Conservation (phyloP, 2,888 invertebrate species). For the Auanema freiburgensis region DNA sequence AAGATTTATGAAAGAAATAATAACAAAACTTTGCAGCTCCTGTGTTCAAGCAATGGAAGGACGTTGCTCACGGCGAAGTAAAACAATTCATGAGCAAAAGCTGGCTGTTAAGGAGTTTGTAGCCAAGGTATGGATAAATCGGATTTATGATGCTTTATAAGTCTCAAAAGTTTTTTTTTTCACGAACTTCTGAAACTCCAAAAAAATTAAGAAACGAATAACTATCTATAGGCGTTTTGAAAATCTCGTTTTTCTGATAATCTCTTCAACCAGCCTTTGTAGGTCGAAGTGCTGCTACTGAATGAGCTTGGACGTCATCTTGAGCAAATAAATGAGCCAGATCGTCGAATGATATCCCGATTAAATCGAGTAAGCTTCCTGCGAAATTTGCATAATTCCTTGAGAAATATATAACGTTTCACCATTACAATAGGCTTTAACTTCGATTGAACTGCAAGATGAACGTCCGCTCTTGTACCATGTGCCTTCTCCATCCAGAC, state of each 20-base stretch:
- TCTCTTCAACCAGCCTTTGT: background rate
- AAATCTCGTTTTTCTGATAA: background rate
- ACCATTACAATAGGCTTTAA: conserved; percentile 24
- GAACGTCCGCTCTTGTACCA: conserved; percentile 44
- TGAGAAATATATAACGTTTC: background rate
- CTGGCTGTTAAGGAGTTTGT: conserved; percentile 48
- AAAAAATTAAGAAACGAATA: background rate
- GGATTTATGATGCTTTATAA: background rate
- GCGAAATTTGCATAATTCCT: background rate
- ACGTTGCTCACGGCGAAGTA: conserved; percentile 43
- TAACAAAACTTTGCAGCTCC: conserved; percentile 19
- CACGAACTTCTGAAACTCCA: too few species aligned
- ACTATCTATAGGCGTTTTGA: background rate
- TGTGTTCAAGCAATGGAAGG: conserved; percentile 49
- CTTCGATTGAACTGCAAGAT: conserved; percentile 35
- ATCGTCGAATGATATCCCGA: conserved; percentile 39
- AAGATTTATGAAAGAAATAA: background rate
- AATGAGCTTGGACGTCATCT: conserved; percentile 43
- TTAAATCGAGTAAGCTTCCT: conserved; percentile 32
- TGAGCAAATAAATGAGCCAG: conserved; percentile 45
- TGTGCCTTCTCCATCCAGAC: conserved; percentile 46
- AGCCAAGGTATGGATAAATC: conserved; percentile 28
- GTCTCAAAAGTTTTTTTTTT: background rate
- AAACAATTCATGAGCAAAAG: conserved; percentile 47
- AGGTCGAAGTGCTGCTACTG: conserved; percentile 45